These are phyloP conservation scores for Cryptops parisi DNA, from an alignment of 2,888 invertebrate species.

Conservation along the genomic window DNA sequence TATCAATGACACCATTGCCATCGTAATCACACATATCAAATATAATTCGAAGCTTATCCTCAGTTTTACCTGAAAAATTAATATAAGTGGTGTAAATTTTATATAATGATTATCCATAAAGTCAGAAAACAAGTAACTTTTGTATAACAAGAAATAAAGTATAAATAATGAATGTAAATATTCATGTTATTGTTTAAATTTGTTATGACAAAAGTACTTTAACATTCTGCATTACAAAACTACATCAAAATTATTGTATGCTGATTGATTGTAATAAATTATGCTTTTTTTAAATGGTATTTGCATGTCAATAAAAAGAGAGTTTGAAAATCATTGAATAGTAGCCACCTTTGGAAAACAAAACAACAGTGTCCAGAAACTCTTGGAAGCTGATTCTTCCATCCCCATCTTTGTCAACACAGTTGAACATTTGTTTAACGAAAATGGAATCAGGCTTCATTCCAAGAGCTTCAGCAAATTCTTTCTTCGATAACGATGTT, in stretches of 20 bases:
- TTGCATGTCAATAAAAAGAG: not conserved
- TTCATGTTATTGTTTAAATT: too few relatives aligned
- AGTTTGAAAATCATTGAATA: not conserved
- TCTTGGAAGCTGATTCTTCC: slow-evolving; percentile 83
- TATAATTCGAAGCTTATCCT: slow-evolving; percentile 82
- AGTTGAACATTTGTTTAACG: slow-evolving; percentile 94
- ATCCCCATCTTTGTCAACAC: slow-evolving; percentile 86
- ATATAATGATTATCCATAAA: too few relatives aligned
- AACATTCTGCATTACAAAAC: too few relatives aligned
- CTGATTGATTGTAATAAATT: too few relatives aligned
- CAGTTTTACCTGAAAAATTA: slow-evolving; percentile 49
- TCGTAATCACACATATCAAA: slow-evolving; percentile 97
- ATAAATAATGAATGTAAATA: too few relatives aligned
- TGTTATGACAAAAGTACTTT: too few relatives aligned
- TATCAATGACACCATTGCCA: slow-evolving; percentile 84
- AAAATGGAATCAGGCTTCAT: slow-evolving; percentile 92
- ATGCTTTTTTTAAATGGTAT: too few relatives aligned
- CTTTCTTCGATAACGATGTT: slow-evolving; percentile 75
- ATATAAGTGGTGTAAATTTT: too few relatives aligned
- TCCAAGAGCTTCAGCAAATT: slow-evolving; percentile 87
- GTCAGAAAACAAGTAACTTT: too few relatives aligned
- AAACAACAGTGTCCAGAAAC: slow-evolving; percentile 81
- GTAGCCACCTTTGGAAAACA: slow-evolving; percentile 61
- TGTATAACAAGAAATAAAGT: not conserved
- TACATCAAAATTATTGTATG: too few relatives aligned